Base-by-base conservation (phyloP, 2,888 invertebrate genomes). In the Macrophya alboannulata region DNA sequence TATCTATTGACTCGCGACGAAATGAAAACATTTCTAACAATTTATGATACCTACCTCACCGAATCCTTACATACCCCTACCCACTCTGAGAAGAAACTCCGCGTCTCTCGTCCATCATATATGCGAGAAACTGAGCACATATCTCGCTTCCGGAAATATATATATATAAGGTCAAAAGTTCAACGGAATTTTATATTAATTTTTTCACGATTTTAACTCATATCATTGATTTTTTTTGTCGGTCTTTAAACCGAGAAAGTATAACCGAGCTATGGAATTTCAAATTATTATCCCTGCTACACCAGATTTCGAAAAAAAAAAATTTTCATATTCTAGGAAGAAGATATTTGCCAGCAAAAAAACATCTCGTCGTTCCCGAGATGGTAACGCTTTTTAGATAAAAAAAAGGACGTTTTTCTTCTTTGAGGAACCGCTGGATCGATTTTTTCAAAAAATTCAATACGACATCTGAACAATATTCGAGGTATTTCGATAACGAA, bases 21-120 rank as follows among this genome's bases (percentile, higher is more conserved):
- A 62, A 81, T 81, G 79, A 81, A 81, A 81, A 81, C 79, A 81
- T 81, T 81, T 62, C 79, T 40, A 81, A 62, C 79, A 81, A 81
- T 81, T 81, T 81, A 81, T 81, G 59, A 81, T 81, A 40, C 79
- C 59, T 62, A 15, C 12, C 68, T 68, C 68, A 68, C 37, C 37
- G 68, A 12, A 37, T 68, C 31, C 37, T 37, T 68, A 37, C 17
- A 4, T 62, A 68, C 48, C 48, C 4, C 48, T 4, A 12, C 48
- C 17, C 8, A 25, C 21, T 68, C 68, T 17, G 17, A 37, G 37
- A 17, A 31, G 62, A 25, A 62, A 31, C 21, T 62, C 25, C 62
- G 10, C 25, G 62, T 62, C 62, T 62, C 25, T 62, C 62, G 62
- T 62, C 12, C 62, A 62, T 62, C 62, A 62, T 31, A 62, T 31